phyloP scores from a whole-genome alignment of 2,888 invertebrate genomes.

The Clepsis dumicolana region DNA sequence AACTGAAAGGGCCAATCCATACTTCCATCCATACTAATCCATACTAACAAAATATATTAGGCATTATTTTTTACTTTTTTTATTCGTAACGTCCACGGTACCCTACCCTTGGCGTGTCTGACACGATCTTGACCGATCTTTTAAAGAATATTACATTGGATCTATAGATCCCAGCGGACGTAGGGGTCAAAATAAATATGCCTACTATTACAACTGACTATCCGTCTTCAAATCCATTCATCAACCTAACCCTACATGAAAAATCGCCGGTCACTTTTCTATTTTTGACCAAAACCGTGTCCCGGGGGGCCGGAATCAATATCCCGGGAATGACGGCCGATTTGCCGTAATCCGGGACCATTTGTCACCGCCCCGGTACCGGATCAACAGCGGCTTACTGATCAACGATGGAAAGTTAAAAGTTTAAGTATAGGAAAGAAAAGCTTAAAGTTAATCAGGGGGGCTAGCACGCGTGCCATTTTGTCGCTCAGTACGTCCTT shows the following conservation, averaged over 20 bases:
- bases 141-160: too few species aligned
- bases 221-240: neutral
- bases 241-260: constrained; percentile 15
- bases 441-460: too few species aligned
- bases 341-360: constrained; percentile 39
- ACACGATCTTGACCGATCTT: too few species aligned
- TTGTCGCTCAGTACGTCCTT: too few species aligned
- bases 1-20: too few species aligned
- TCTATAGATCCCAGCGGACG: neutral
- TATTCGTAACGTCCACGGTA: too few species aligned
- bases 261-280: constrained; percentile 37
- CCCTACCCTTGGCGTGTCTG: too few species aligned
- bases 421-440: too few species aligned
- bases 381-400: constrained; percentile 24
- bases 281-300: constrained; percentile 22
- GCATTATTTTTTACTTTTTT: too few species aligned
- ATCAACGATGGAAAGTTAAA: constrained; percentile 11
- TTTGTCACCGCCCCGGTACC: constrained; percentile 28
- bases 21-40: too few species aligned
- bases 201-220: neutral
- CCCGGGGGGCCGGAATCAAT: constrained; percentile 29
- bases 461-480: too few species aligned
- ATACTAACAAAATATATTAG: too few species aligned
- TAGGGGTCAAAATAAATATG: neutral
- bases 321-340: constrained; percentile 41